Percentiles rank a stretch among this genome's conserved stretches.
Conservation (phyloP, 2,797 vertebrate genomes). For the Rhynchotus rufescens region DNA sequence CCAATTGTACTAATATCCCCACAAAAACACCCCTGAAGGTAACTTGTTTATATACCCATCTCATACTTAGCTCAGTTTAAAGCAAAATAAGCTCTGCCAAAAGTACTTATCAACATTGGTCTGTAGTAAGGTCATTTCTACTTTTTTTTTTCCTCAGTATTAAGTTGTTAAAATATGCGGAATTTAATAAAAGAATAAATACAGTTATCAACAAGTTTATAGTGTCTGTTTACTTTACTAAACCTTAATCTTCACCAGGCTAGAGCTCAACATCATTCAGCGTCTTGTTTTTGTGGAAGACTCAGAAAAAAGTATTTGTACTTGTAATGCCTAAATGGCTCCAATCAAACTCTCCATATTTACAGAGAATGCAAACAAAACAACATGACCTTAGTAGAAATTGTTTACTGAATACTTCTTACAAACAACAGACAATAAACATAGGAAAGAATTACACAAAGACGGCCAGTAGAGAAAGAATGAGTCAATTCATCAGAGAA, state of each 20-base stretch:
- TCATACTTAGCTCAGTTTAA: not conserved
- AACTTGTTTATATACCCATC: not conserved
- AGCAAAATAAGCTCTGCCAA: not conserved
- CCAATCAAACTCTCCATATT: slow-evolving; percentile 62
- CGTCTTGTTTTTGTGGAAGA: slow-evolving; percentile 50
- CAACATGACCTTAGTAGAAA: slow-evolving; percentile 58
- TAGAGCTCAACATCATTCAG: slow-evolving; percentile 22
- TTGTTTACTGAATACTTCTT: slow-evolving; percentile 58
- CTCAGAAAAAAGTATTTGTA: slow-evolving; percentile 47
- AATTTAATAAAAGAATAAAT: not conserved
- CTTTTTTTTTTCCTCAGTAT: not conserved
- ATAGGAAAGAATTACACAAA: slow-evolving; percentile 72
- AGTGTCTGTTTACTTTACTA: slow-evolving; percentile 22
- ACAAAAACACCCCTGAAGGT: not conserved
- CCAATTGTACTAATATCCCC: not conserved
- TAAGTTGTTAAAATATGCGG: not conserved
- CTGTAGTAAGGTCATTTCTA: not conserved
- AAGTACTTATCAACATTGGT: not conserved
- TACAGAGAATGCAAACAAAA: slow-evolving; percentile 74
- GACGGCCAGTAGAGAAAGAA: not conserved
- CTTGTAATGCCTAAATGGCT: slow-evolving; percentile 64
- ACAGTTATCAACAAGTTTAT: not conserved
- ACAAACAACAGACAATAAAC: slow-evolving; percentile 56
- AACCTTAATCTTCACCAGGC: slow-evolving; percentile 31
- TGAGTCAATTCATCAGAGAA: not conserved